Evolutionary conservation across 2,113 vertebrate genomes (phyloP).

Genomic region (Carollia perspicillata): DNA sequence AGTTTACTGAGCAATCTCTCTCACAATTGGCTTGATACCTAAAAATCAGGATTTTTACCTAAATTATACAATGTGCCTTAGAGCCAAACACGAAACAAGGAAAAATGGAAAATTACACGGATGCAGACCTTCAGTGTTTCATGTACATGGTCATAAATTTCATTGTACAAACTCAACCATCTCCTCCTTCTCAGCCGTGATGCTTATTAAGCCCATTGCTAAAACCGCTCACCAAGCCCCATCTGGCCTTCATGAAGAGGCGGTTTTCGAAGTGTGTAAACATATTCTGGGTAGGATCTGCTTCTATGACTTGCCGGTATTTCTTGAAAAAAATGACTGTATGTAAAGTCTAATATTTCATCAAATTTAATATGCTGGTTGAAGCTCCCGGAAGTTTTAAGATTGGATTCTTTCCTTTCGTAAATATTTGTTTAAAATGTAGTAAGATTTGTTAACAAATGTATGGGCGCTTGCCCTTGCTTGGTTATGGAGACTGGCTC

Average conservation of each 20-base stretch:
- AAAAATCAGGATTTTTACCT: neutral
- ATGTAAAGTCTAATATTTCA: constrained; percentile 71
- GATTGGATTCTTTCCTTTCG: constrained; percentile 69
- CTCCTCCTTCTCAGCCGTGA: neutral
- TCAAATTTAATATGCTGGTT: constrained; percentile 70
- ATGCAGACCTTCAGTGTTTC: neutral
- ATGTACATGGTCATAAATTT: neutral
- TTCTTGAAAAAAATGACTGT: neutral
- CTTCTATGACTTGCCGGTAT: neutral
- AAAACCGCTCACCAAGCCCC: neutral
- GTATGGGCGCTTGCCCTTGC: neutral
- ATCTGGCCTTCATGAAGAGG: neutral
- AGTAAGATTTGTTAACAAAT: constrained; percentile 70
- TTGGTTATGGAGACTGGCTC: neutral
- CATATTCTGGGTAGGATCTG: neutral
- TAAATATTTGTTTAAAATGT: constrained; percentile 79
- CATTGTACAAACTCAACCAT: neutral
- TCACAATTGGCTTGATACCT: neutral
- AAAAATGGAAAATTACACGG: constrained; percentile 6
- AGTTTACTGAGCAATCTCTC: constrained; percentile 42
- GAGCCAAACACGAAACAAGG: neutral
- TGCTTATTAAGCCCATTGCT: neutral
- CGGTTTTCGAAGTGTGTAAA: neutral
- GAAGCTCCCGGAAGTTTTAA: constrained; percentile 72
- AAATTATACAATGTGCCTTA: neutral